These are phyloP conservation scores for Sarcophaga caerulescens DNA, from an alignment of 2,888 invertebrate species.

Conservation along the genomic window DNA sequence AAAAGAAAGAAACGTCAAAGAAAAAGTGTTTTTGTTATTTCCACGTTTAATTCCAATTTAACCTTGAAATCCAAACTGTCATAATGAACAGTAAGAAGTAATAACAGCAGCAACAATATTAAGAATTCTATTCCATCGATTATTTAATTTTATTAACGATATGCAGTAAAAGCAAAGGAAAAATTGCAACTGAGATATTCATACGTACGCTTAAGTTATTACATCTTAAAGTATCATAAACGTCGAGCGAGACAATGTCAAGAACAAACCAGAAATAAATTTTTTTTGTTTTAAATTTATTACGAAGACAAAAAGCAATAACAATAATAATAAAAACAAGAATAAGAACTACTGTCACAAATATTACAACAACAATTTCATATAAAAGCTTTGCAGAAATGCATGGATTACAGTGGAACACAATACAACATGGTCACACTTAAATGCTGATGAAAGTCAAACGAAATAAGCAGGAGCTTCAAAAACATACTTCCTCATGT, in stretches of 20 bases:
- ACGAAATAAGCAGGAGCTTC: too few species aligned
- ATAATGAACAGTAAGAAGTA: constrained; percentile 11
- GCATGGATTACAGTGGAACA: background rate
- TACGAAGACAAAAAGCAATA: constrained; percentile 27
- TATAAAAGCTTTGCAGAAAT: background rate
- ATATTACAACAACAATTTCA: constrained; percentile 11
- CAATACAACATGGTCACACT: too few species aligned
- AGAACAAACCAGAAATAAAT: constrained; percentile 60
- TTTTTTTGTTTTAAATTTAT: background rate
- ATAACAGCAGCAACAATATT: constrained; percentile 5
- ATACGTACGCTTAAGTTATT: constrained; percentile 18
- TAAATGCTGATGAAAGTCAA: too few species aligned
- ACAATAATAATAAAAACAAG: constrained; percentile 15
- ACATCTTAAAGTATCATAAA: constrained; percentile 44
- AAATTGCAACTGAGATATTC: background rate
- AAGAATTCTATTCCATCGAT: background rate
- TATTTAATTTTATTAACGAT: background rate
- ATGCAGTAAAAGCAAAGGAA: background rate
- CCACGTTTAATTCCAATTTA: constrained; percentile 40
- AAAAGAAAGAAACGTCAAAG: background rate
- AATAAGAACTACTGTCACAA: background rate
- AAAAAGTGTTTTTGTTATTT: constrained; percentile 7
- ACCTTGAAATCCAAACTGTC: constrained; percentile 58
- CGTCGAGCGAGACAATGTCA: constrained; percentile 63
- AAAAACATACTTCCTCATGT: too few species aligned